Conservation (phyloP, 92 coral and sea anemone species). For the Paramuricea clavata region DNA sequence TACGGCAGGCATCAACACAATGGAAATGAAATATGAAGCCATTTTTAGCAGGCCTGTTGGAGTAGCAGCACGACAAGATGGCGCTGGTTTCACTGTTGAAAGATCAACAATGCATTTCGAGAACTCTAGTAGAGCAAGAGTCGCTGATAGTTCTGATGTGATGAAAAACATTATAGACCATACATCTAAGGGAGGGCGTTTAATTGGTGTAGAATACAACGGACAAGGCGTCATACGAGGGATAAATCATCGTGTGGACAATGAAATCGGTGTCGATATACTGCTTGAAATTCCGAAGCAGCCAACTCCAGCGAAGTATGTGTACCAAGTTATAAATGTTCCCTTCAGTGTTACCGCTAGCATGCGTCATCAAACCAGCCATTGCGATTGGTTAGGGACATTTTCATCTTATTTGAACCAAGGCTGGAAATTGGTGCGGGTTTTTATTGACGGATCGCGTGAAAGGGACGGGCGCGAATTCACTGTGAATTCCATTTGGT, state of each 20-base stretch:
- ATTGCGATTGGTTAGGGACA: slow-evolving; percentile 79
- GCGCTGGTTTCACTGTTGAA: slow-evolving; percentile 47
- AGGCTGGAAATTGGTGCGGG: slow-evolving; percentile 82
- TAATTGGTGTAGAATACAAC: slow-evolving; percentile 72
- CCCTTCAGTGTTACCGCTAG: slow-evolving; percentile 63
- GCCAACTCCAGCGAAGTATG: slow-evolving; percentile 66
- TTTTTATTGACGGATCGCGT: slow-evolving; percentile 74
- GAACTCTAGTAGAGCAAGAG: slow-evolving; percentile 61
- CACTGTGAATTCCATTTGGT: slow-evolving; percentile 75
- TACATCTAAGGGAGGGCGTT: slow-evolving; percentile 73
- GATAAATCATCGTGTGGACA: slow-evolving; percentile 55
- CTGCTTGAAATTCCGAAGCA: slow-evolving; percentile 68
- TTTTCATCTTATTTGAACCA: slow-evolving; percentile 72
- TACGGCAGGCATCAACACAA: slow-evolving; percentile 60
- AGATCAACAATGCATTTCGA: slow-evolving; percentile 72
- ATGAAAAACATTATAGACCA: slow-evolving; percentile 75
- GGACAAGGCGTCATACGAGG: slow-evolving; percentile 72
- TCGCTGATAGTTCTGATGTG: slow-evolving; percentile 72
- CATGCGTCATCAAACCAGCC: slow-evolving; percentile 42
- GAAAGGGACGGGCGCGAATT: slow-evolving; percentile 58
- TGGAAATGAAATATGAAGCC: slow-evolving; percentile 68
- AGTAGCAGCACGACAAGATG: slow-evolving; percentile 22
- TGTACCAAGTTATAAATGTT: slow-evolving; percentile 73
- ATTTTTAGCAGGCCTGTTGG: slow-evolving; percentile 73
- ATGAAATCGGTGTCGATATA: slow-evolving; percentile 80